Conservation (phyloP, 2,888 invertebrate genomes). For the Amblyteles armatorius region DNA sequence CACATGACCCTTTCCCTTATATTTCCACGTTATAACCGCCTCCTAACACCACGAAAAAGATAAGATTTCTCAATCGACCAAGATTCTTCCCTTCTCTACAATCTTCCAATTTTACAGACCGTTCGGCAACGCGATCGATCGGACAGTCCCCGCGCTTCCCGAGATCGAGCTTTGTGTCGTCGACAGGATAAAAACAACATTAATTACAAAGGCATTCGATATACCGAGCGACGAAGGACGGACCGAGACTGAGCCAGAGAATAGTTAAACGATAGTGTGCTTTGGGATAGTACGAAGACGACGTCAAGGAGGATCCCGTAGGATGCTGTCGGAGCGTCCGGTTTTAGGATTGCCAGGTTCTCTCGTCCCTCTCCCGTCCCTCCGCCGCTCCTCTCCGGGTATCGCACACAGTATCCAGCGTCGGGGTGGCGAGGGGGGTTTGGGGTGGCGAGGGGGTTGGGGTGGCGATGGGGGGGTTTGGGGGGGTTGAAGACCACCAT, state of each 20-base stretch:
- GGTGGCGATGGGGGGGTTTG: slow-evolving; percentile 14
- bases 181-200: not conserved
- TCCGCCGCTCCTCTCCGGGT: slow-evolving; percentile 22
- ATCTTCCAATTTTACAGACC: too few relatives aligned
- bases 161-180: not conserved
- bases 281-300: slow-evolving; percentile 49
- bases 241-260: slow-evolving; percentile 28
- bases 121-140: not conserved
- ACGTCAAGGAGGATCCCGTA: slow-evolving; percentile 50
- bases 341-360: slow-evolving; percentile 61
- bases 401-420: slow-evolving; percentile 57
- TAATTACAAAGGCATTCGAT: slow-evolving; percentile 32
- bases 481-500: slow-evolving; percentile 54
- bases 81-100: too few relatives aligned
- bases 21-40: too few relatives aligned
- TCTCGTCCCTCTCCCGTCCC: slow-evolving; percentile 46
- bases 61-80: too few relatives aligned
- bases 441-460: slow-evolving; percentile 34
- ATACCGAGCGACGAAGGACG: slow-evolving; percentile 11
- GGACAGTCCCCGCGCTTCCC: not conserved
- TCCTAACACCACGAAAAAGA: too few relatives aligned
- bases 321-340: slow-evolving; percentile 63
- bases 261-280: slow-evolving; percentile 57
- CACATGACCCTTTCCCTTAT: too few relatives aligned
- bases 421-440: slow-evolving; percentile 6